A percentile compares a stretch with the other conserved stretches of the same genome.
phyloP scores from a whole-genome alignment of 2,113 vertebrate genomes.

The Eurypyga helias region DNA sequence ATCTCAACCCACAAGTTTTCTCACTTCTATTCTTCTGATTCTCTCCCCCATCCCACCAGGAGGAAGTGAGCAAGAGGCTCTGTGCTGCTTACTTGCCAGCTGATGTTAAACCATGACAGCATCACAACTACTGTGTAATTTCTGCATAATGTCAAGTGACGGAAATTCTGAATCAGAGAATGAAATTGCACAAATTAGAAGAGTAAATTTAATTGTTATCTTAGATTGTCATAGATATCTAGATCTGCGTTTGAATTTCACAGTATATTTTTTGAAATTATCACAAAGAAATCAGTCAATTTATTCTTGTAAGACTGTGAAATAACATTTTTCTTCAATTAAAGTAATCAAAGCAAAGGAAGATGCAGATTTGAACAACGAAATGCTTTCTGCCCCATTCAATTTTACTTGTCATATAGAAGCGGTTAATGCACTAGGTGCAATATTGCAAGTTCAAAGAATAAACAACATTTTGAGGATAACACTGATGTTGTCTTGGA shows the following conservation, averaged over 20 bases:
- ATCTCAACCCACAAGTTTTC: no score
- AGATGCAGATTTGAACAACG: not conserved
- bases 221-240: not conserved
- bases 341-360: not conserved
- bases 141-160: not conserved
- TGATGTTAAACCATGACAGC: no score
- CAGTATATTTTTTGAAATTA: not conserved
- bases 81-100: no score
- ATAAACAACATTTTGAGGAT: not conserved
- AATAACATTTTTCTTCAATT: not conserved
- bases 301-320: not conserved
- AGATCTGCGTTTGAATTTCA: not conserved
- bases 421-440: not conserved
- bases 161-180: not conserved
- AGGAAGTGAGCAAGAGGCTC: no score
- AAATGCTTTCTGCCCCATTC: not conserved
- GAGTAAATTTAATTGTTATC: not conserved
- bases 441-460: not conserved
- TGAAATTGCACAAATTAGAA: not conserved
- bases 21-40: no score
- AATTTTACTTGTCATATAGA: not conserved
- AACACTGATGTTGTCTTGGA: not conserved
- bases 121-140: not conserved
- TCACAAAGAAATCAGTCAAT: not conserved
- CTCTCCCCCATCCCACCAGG: no score